Base-by-base conservation (phyloP, 2,888 invertebrate genomes). In the Epistrophe grossulariae region DNA sequence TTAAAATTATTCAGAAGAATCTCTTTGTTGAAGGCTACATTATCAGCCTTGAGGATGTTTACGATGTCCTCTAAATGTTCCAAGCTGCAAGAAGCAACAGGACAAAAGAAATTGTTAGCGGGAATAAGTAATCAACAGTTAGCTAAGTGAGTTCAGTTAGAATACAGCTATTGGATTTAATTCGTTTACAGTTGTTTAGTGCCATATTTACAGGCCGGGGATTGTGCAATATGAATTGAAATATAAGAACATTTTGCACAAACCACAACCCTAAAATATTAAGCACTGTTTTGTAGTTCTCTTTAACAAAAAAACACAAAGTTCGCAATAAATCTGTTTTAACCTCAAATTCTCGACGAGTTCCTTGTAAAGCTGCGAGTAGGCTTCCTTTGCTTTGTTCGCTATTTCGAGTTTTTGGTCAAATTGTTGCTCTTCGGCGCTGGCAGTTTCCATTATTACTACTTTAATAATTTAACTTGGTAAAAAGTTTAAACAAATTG, bases 181-280 rank as follows among this genome's bases (percentile, higher is more conserved):
- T 31, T 9, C 28, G 8, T 73, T 79, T 72, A 81, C 72, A 83
- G 89, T 74, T 88, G 90, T 40, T 70, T 62, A 35, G 88, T 82
- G 87, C 74, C 52, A 50, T 77, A 90, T 91, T 91, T 90, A 89
- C 90, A 90, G 90, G 90, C 91, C 91, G 90, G 90, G 90, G 90
- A 89, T 90, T 90, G 91, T 91, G 91, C 91, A 91, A 91, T 91
- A 85, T 90, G 90, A 88, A 57, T 71, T 19, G 43, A 66, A 55
- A 74, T 24, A 48, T 64, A 52, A 80, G 43, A 83, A 90, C 89
- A 91, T 88, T 73, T 90, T 90, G 90, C 90, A 74, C 89, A 89
- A 90, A 89, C 89, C 90, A 90, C 90, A 89, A 68, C 90, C 90
- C 79, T 72, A 80, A 90, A 91, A 90, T 89, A 88, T 17, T 70